Evolutionary conservation across 1,140 invertebrate species (phyloP).

Genomic region (Agraylea sexmaculata): DNA sequence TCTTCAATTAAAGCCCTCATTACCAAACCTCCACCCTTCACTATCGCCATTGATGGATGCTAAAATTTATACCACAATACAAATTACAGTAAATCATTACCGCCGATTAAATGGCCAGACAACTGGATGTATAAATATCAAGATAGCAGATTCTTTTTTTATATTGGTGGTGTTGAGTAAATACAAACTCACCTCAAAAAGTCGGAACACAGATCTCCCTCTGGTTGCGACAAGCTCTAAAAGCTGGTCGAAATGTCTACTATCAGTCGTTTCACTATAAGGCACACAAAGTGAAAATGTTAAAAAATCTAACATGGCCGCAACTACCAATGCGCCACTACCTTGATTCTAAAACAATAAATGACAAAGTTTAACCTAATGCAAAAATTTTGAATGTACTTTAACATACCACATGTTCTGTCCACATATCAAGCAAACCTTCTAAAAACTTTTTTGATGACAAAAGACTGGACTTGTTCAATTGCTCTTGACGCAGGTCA

Average conservation of each 20-base stretch:
- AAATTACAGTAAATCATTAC: conserved; percentile 17
- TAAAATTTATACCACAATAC: conserved; percentile 27
- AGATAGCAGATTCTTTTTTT: not conserved
- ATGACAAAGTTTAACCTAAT: not conserved
- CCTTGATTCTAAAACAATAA: conserved; percentile 27
- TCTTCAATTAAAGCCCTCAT: conserved; percentile 98
- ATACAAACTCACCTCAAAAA: conserved; percentile 67
- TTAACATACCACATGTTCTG: conserved; percentile 77
- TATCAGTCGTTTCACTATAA: conserved; percentile 98
- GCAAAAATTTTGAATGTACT: conserved; percentile 6
- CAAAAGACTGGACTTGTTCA: conserved; percentile 93
- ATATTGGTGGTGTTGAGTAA: not conserved
- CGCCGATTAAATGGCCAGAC: not conserved
- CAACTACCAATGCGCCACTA: conserved; percentile 71
- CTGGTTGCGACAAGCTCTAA: conserved; percentile 87
- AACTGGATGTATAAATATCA: no score
- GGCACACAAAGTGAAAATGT: conserved; percentile 98
- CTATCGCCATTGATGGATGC: conserved; percentile 93
- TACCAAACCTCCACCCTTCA: conserved; percentile 94
- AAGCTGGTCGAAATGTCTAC: conserved; percentile 91
- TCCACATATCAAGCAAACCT: conserved; percentile 88
- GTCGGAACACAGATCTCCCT: conserved; percentile 81
- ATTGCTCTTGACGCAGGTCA: conserved; percentile 88
- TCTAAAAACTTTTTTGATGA: conserved; percentile 89
- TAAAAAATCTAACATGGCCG: conserved; percentile 95